Percentiles rank a stretch among this genome's conserved stretches.
Evolutionary conservation across 2,797 vertebrate species (phyloP).

Genomic region (Aythya fuligula): DNA sequence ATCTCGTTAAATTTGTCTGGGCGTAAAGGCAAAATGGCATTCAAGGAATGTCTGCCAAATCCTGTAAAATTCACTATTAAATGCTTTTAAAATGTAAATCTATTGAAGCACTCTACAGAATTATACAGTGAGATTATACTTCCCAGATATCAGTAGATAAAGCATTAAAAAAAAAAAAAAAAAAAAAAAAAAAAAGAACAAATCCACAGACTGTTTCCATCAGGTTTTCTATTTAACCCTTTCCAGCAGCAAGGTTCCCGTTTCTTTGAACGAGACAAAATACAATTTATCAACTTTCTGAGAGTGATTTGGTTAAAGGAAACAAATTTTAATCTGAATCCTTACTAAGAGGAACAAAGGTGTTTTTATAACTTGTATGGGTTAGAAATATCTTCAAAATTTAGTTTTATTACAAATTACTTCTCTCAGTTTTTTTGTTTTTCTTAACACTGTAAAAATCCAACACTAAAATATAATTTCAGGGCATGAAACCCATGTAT

Average conservation of each 20-base stretch:
- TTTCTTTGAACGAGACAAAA: neutral
- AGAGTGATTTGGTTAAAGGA: neutral
- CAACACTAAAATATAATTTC: neutral
- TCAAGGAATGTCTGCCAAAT: neutral
- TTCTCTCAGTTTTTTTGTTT: neutral
- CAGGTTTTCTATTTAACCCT: neutral
- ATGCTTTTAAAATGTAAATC: neutral
- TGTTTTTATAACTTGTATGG: neutral
- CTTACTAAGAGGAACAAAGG: neutral
- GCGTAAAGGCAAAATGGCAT: neutral
- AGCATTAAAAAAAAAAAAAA: neutral
- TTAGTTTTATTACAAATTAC: neutral
- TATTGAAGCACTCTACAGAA: neutral
- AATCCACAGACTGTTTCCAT: neutral
- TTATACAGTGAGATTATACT: neutral
- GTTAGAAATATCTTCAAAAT: neutral
- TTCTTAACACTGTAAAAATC: neutral
- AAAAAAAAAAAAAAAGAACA: neutral
- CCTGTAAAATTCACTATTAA: neutral
- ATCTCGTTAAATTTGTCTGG: neutral
- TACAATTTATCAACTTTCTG: neutral
- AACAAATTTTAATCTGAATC: neutral
- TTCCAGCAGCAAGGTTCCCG: neutral
- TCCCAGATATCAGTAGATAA: neutral
- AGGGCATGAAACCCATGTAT: neutral